phyloP scores from a whole-genome alignment of 2,797 vertebrate species.

The Anas acuta region DNA sequence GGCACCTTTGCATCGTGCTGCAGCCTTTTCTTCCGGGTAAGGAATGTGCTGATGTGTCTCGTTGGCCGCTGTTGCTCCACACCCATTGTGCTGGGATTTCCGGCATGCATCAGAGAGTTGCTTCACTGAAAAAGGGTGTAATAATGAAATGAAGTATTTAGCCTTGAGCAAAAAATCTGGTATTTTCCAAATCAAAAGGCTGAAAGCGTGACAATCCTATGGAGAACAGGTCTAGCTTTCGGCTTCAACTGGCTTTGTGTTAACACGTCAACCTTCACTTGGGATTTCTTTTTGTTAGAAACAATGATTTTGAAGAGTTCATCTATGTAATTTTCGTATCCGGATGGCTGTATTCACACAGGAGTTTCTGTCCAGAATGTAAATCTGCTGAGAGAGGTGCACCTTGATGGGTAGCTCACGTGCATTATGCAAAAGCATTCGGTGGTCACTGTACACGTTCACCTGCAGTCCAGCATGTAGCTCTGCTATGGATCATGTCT shows the following conservation, averaged over 20 bases:
- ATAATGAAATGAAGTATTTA: constrained; percentile 2
- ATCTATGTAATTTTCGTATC: not conserved
- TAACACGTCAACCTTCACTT: not conserved
- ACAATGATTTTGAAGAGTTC: not conserved
- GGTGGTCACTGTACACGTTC: fast-evolving
- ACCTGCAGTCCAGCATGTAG: not conserved
- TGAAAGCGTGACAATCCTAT: not conserved
- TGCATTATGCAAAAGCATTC: fast-evolving
- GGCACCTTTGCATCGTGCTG: not conserved
- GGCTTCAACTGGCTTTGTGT: not conserved
- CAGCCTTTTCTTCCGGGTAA: not conserved
- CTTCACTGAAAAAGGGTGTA: not conserved
- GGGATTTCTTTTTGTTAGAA: not conserved
- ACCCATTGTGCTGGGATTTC: not conserved
- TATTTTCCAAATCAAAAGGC: constrained; percentile 28
- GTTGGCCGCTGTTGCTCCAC: not conserved
- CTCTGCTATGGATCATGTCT: not conserved
- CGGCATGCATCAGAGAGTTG: not conserved
- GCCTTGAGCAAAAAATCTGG: not conserved
- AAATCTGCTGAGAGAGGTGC: not conserved
- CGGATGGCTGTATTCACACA: not conserved
- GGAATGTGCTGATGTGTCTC: not conserved
- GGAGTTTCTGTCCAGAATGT: not conserved
- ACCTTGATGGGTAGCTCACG: not conserved
- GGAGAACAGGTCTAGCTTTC: not conserved